Percentiles rank a stretch among this genome's conserved stretches.
Conservation (phyloP, 2,888 invertebrate genomes). For the Operophtera brumata region DNA sequence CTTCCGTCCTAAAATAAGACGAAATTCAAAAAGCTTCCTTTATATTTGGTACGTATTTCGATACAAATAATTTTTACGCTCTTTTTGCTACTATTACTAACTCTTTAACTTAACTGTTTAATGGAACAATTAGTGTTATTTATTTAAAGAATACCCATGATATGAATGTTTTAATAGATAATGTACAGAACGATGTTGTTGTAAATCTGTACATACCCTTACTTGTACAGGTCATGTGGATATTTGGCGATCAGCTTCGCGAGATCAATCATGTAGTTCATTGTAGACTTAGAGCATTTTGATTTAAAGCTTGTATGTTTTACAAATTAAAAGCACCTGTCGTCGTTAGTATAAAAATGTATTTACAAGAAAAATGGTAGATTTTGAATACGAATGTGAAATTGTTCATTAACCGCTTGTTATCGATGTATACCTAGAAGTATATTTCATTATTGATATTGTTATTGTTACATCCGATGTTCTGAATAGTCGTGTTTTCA, state of each 20-base stretch:
- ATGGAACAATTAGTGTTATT: conserved; percentile 48
- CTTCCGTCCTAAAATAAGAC: conserved; percentile 75
- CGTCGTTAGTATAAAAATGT: conserved; percentile 57
- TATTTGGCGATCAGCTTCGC: conserved; percentile 79
- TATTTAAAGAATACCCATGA: conserved; percentile 30
- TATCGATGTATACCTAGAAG: conserved; percentile 50
- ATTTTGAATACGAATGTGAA: conserved; percentile 46
- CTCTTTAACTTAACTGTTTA: conserved; percentile 39
- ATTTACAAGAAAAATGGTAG: conserved; percentile 77
- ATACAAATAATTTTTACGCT: conserved; percentile 30
- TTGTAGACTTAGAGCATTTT: conserved; percentile 60
- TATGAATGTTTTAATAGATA: conserved; percentile 46
- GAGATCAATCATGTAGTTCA: conserved; percentile 59
- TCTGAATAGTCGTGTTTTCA: conserved; percentile 46
- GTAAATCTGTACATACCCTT: conserved; percentile 63
- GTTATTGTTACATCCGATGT: conserved; percentile 38
- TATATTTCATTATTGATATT: conserved; percentile 48
- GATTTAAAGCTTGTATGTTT: conserved; percentile 60
- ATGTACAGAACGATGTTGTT: conserved; percentile 46
- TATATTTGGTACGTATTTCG: conserved; percentile 38
- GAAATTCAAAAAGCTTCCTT: conserved; percentile 41
- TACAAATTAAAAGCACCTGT: conserved; percentile 43
- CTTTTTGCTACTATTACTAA: conserved; percentile 37
- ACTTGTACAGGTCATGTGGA: conserved; percentile 79
- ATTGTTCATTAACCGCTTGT: conserved; percentile 59